phyloP scores from a whole-genome alignment of 2,113 vertebrate species.

The Aptenodytes forsteri region DNA sequence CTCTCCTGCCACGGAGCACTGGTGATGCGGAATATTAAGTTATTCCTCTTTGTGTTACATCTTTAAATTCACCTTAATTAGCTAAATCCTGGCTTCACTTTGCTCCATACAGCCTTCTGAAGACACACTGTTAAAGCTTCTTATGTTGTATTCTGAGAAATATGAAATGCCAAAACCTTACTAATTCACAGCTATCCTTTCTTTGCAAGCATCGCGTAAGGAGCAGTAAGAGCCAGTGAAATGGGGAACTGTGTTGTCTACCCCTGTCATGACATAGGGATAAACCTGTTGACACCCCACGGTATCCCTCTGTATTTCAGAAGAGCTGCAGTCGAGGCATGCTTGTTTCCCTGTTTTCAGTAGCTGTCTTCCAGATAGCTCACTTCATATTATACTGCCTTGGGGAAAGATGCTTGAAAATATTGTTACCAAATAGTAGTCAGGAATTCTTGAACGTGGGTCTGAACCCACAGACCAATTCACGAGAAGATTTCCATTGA shows the following conservation, averaged over 20 bases:
- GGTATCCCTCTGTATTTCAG: background rate
- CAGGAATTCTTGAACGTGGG: background rate
- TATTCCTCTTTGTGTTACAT: background rate
- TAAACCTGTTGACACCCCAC: background rate
- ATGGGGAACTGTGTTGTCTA: background rate
- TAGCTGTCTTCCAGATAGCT: background rate
- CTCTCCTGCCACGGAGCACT: background rate
- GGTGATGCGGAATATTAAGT: background rate
- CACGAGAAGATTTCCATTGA: background rate
- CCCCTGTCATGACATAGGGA: background rate
- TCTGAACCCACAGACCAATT: background rate
- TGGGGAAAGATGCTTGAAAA: background rate
- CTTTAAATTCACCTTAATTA: background rate
- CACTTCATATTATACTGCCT: background rate
- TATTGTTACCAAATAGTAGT: background rate
- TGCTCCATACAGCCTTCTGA: background rate
- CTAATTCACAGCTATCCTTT: background rate
- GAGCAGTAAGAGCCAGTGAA: background rate
- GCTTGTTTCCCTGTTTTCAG: background rate
- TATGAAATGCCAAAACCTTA: background rate
- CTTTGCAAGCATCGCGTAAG: background rate
- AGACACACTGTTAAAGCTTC: background rate
- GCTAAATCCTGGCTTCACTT: background rate
- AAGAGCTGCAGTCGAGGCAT: background rate
- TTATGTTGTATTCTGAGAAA: background rate